Conservation (phyloP, 2,113 vertebrate species). For the Petrocephalus zakoni region DNA sequence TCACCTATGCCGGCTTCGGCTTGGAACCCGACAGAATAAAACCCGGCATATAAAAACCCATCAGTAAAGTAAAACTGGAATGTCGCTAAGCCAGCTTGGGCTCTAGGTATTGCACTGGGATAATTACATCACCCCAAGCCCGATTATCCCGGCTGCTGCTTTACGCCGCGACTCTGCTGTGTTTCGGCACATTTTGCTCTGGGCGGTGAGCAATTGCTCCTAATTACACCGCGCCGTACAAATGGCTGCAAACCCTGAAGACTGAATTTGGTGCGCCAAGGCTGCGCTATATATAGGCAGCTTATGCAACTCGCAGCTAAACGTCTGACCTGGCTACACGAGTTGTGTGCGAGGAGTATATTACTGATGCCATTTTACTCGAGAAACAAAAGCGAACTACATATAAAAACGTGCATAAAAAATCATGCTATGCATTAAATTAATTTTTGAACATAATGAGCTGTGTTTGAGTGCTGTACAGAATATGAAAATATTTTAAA, state of each 20-base stretch:
- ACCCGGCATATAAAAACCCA: not conserved
- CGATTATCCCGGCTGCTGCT: not conserved
- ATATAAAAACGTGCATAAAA: not conserved
- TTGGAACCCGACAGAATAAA: not conserved
- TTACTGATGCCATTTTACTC: not conserved
- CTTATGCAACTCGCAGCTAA: constrained; percentile 4
- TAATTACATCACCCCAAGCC: constrained; percentile 1
- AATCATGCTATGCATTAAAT: not conserved
- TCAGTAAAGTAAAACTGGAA: not conserved
- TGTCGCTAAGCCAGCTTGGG: not conserved
- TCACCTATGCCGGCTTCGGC: not conserved
- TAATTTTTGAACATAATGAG: not conserved
- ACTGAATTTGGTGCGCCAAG: not conserved
- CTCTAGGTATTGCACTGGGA: not conserved
- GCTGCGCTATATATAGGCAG: not conserved
- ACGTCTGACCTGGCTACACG: not conserved
- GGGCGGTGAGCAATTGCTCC: not conserved
- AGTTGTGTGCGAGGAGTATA: not conserved
- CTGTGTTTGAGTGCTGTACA: not conserved
- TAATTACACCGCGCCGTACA: constrained; percentile 1
- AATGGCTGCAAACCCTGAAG: not conserved
- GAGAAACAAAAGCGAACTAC: not conserved
- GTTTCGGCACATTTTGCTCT: not conserved
- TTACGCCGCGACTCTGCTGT: not conserved
- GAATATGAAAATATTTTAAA: not conserved